These are phyloP conservation scores for Silurus aristotelis DNA, from an alignment of 2,797 vertebrate species.

Conservation along the genomic window DNA sequence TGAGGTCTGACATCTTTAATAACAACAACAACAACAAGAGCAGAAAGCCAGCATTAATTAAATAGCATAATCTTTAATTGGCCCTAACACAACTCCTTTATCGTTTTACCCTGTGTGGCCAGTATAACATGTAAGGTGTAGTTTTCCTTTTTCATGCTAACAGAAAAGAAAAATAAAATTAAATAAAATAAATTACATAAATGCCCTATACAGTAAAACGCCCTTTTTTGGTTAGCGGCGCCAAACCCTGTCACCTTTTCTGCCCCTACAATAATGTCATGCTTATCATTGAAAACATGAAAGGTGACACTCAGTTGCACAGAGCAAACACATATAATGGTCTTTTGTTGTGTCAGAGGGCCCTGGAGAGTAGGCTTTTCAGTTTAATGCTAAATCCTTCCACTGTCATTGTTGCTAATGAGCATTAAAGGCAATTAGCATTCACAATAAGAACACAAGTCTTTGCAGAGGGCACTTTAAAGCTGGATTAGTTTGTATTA, in stretches of 20 bases:
- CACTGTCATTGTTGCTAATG: slow-evolving; percentile 68
- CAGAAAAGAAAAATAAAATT: neutral
- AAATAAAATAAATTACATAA: neutral
- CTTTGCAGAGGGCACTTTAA: slow-evolving; percentile 56
- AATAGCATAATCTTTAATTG: neutral
- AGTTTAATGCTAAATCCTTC: slow-evolving; percentile 67
- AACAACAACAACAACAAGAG: neutral
- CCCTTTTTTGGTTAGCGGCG: slow-evolving; percentile 66
- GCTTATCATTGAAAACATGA: slow-evolving; percentile 66
- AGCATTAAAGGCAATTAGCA: slow-evolving; percentile 71
- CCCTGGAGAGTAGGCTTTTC: slow-evolving; percentile 62
- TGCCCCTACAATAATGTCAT: slow-evolving; percentile 68
- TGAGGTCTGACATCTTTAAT: neutral
- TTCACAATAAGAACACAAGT: slow-evolving; percentile 56
- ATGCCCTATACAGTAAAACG: slow-evolving; percentile 27
- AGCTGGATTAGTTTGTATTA: slow-evolving; percentile 47
- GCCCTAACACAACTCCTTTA: neutral
- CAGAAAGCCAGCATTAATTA: neutral
- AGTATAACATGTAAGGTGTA: neutral
- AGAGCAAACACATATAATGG: slow-evolving; percentile 66
- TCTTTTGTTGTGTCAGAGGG: slow-evolving; percentile 64
- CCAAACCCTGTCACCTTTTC: slow-evolving; percentile 64
- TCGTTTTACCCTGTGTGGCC: neutral
- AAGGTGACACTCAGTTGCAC: slow-evolving; percentile 54
- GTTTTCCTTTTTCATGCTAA: neutral